These are phyloP conservation scores for Ichneumoninae sp. DNA, from an alignment of 2,888 invertebrate species.

Conservation along the genomic window DNA sequence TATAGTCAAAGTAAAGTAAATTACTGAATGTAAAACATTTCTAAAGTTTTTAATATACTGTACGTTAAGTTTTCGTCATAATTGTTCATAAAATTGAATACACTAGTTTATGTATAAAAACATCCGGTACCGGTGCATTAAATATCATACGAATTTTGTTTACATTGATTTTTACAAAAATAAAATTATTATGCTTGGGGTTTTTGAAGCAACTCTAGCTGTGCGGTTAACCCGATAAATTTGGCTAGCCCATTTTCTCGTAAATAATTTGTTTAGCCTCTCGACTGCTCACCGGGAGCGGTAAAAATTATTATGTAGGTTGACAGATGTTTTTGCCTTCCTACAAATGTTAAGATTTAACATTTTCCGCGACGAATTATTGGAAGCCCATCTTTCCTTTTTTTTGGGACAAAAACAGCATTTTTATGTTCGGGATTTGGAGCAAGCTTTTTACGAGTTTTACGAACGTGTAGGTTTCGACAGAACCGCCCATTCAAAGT, in stretches of 20 bases:
- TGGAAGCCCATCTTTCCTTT: not conserved
- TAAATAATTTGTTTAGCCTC: conserved; percentile 33
- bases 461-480: not conserved
- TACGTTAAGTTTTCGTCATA: no score
- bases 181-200: no score
- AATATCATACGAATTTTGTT: no score
- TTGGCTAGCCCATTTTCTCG: conserved; percentile 51
- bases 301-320: not conserved
- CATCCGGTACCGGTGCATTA: no score
- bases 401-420: not conserved
- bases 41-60: no score
- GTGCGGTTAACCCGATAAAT: conserved; percentile 57
- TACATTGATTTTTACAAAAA: no score
- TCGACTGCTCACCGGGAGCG: not conserved
- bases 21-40: no score
- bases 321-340: no score
- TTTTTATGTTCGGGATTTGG: not conserved
- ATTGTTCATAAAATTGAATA: no score
- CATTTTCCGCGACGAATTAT: not conserved
- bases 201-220: not conserved
- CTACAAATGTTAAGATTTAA: no score
- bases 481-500: conserved; percentile 12
- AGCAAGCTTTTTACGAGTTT: not conserved
- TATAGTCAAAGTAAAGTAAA: no score
- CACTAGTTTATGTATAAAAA: no score